Percentiles rank a stretch among this genome's conserved stretches.
Conservation (phyloP, 2,113 vertebrate species). For the Rhabdomys dilectus region DNA sequence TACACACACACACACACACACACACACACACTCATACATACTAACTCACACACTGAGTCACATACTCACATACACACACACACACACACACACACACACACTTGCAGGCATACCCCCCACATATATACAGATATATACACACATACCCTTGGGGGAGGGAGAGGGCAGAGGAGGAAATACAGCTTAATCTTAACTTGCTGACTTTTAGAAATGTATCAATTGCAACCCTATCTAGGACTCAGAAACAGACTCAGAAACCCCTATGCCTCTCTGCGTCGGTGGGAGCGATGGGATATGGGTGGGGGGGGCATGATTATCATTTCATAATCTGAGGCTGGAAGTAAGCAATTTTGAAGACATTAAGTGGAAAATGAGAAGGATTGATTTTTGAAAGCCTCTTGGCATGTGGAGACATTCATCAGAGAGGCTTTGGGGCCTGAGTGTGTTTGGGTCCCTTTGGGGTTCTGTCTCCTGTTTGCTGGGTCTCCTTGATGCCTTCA, state of each 20-base stretch:
- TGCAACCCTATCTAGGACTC: neutral
- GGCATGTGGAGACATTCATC: accelerated
- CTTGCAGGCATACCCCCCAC: too few species aligned
- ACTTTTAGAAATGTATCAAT: neutral
- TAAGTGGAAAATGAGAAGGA: neutral
- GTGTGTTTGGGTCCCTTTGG: neutral
- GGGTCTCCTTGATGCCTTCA: neutral
- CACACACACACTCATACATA: neutral
- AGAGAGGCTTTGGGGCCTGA: too few species aligned
- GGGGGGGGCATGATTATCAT: accelerated
- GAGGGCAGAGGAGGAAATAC: accelerated
- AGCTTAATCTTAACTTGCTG: neutral
- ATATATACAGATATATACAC: too few species aligned
- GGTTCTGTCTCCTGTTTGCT: neutral
- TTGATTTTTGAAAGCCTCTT: too few species aligned
- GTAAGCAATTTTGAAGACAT: neutral
- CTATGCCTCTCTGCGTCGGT: neutral
- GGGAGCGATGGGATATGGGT: accelerated
- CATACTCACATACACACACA: too few species aligned
- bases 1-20: neutral
- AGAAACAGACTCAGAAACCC: neutral
- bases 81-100: too few species aligned
- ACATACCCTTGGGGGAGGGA: neutral
- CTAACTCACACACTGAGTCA: neutral
- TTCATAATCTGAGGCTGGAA: neutral